Evolutionary conservation across 2,113 vertebrate species (phyloP), one percentile per base, ranked within the genome.

Genomic region (Poeciliopsis prolifica): DNA sequence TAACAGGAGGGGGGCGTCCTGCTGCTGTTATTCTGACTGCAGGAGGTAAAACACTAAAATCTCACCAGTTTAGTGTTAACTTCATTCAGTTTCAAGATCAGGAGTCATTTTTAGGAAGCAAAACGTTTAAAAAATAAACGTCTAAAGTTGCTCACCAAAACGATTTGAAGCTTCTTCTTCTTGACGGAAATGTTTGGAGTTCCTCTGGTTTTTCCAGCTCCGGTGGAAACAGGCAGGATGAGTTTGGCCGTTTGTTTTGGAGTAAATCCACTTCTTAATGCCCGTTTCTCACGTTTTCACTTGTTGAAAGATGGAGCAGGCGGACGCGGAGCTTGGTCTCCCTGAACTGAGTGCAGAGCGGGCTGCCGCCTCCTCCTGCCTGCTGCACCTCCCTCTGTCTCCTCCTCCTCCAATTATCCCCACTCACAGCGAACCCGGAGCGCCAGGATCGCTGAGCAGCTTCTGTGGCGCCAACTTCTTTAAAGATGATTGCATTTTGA

Each of bases 231-330:
- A n/a, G 24, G 24, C 24, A n/a, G 51, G 51, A 58, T 17, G 24
- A 58, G 51, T 58, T 58, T 58, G 8, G 24, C 3, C 24, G 51
- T 58, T 58, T 58, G 51, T 58, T 48, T 15, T 19, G 17, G 51
- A 58, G 51, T 9, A 58, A n/a, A 58, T 58, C 51, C 48, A 54
- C 48, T 48, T 68, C 19, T 33, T 11, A 1, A 17, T 8, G 7
- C 24, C 12, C 2, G 22, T 35, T 24, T 58, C 22, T 58, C 51
- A 3, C 17, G 5, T 24, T 13, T 40, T 3, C 75, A 87, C 85
- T 75, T 88, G 89, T 83, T 87, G 89, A 58, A 61, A 44, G 72
- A 30, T 58, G 76, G 33, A 44, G 26, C 14, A 4, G 72, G n/a
- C 42, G 74, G 58, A 70, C 8, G 37, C 68, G 68, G 44, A 44